Base-by-base conservation (phyloP, 2,888 invertebrate species). In the Griposia aprilina region DNA sequence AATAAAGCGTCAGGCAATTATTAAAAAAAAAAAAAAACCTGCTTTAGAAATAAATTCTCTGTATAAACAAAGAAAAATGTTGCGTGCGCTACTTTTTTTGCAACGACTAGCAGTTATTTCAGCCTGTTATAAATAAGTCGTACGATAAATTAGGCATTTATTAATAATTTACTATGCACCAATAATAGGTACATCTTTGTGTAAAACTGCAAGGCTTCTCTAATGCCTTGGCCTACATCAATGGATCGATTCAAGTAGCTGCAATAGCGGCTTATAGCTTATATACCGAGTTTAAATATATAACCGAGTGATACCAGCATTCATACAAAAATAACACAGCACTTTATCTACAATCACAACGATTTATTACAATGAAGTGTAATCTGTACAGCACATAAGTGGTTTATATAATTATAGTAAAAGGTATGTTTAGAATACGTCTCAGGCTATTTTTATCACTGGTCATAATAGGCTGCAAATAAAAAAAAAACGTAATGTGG, bases 221-320 rank as follows among this genome's bases (percentile, higher is more conserved):
- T 26, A 71, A 36, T 68, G 36, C 86, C 85, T 86, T 88, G 89
- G 70, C 81, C 85, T 81, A 88, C 74, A 74, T 80, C 23, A 23
- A 69, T 77, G 52, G 59, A 86, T 85, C 85, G 86, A 89, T 87
- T 80, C 13, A 63, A 82, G 65, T 81, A 15, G 66, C 62, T 68
- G 41, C 41, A 60, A 62, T 55, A 74, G 26, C 20, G 60, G 26
- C 41, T 41, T 23, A 75, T 11, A 50, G 36, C 26, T 62, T 26
- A 71, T 15, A 4, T 36, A 41, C 36, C 17, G 26, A 23, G 48
- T 41, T 36, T 26, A 59, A 4, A 55, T 55, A 52, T 65, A 50
- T 41, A 41, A 41, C 59, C 1, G 17, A 36, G 10, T 10, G 10
- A 57, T 41, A 55, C 48, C 11, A 3, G 26, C 1, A 36, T 45